Base-by-base conservation (phyloP, 2,888 invertebrate genomes). In the Sepioteuthis lessoniana region DNA sequence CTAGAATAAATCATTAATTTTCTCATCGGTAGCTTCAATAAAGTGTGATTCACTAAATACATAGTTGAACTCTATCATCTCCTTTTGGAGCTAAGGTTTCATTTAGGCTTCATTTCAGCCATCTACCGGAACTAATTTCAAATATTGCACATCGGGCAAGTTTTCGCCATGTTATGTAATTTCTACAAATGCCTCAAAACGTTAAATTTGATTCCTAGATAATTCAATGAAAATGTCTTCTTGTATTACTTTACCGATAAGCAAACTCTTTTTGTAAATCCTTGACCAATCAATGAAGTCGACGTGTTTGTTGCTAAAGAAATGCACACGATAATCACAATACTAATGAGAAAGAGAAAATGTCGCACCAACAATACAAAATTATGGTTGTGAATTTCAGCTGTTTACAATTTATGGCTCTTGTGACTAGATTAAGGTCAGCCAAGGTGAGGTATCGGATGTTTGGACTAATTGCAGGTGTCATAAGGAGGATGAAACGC, bases 381-480 rank as follows among this genome's bases (percentile, higher is more conserved):
- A 76, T 76, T n/a, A 76, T 76, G 76, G 76, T n/a, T 4, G 76
- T 76, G 76, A 76, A 76, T 76, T 76, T 76, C 76, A 76, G 35
- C n/a, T 35, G 76, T 35, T 76, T 76, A 13, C n/a, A 76, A 76
- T 76, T 76, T 76, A 76, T 76, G n/a, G n/a, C n/a, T n/a, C 76
- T 76, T 76, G 76, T 76, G 76, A 76, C 76, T 76, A 76, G 76
- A 76, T n/a, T 76, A 76, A 35, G 76, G n/a, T 35, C 76, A n/a
- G n/a, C n/a, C 76, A 76, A 76, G 76, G 76, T 76, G n/a, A 76
- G 13, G 76, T 19, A n/a, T n/a, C 76, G n/a, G 13, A 10, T 76
- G n/a, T 76, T 76, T 76, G 16, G 76, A 76, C 76, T 76, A 76
- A 76, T 76, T 76, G n/a, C 76, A 76, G 76, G 76, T 76, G 76